Evolutionary conservation across 2,888 invertebrate species (phyloP), one percentile per base, ranked within the genome.

Genomic region (Bugula neritina): DNA sequence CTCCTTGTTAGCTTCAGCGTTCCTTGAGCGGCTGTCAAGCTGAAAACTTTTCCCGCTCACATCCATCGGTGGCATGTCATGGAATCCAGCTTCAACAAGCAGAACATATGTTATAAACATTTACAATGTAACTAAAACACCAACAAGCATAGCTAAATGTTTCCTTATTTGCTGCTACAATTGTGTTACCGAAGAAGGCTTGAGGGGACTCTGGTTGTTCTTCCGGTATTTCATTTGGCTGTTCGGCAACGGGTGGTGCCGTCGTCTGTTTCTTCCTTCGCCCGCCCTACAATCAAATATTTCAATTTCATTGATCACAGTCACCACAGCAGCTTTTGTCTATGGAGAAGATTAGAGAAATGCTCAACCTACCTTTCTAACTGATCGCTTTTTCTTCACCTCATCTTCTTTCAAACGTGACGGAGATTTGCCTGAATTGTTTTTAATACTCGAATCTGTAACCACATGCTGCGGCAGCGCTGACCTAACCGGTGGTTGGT

Each of bases 11-110:
- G 63, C 34, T 10, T 63, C 63, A 13, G 63, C 63, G 31, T 27
- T 34, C 31, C 31, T 63, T 29, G 31, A 2, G 10, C 63, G 27
- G 31, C 63, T 63, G 31, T 25, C 17, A 5, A 63, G 63, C 31
- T 63, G 63, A 31, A 63, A 63, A 27, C 29, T 29, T 5, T 63
- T 27, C 10, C 63, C 63, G 34, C 63, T 63, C 5, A 63, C 63
- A 31, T 63, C 63, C 63, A 63, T 63, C 17, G 63, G 63, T 13
- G 63, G 63, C 34, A 63, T 13, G n/a, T 63, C 63, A 31, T 63
- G 27, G 10, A 63, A n/a, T 10, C 63, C 63, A 63, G 27, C 63
- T 63, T 5, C n/a, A 63, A 63, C 23, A 52, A 10, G 52, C 52
- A 52, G 17, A 17, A 52, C n/a, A n/a, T n/a, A n/a, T n/a, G n/a